phyloP scores from a whole-genome alignment of 2,797 vertebrate genomes.

The Prionace glauca region DNA sequence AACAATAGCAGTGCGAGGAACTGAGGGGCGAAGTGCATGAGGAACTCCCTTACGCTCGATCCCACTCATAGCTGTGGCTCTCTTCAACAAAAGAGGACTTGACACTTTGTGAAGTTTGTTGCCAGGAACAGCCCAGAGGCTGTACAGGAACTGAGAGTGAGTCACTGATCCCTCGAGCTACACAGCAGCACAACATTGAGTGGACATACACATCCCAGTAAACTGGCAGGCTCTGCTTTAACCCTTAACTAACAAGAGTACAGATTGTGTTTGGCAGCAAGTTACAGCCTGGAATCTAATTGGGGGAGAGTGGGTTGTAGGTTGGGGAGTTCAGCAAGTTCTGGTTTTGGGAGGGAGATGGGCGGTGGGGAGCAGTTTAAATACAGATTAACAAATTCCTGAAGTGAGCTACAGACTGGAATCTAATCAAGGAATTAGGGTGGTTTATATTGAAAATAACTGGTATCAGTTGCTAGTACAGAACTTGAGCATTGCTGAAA shows the following conservation, averaged over 20 bases:
- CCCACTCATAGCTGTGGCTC: neutral
- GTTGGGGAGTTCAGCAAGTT: too few relatives aligned
- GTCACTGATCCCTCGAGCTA: neutral
- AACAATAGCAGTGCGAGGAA: neutral
- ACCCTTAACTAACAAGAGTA: neutral
- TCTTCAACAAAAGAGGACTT: neutral
- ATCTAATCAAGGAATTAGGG: too few relatives aligned
- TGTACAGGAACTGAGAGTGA: slow-evolving; percentile 9
- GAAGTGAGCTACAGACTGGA: too few relatives aligned
- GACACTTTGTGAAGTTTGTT: neutral
- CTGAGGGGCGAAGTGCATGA: neutral
- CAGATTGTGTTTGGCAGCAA: neutral
- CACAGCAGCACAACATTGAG: neutral
- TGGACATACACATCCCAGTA: neutral
- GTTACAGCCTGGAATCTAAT: neutral
- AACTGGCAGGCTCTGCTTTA: neutral
- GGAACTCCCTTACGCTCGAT: neutral
- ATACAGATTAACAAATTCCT: too few relatives aligned
- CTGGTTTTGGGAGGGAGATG: too few relatives aligned
- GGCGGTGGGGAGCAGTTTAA: too few relatives aligned
- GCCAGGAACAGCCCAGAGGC: neutral
- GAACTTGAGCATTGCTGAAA: too few relatives aligned
- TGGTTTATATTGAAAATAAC: too few relatives aligned
- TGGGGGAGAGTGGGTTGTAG: neutral
- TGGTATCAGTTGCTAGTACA: too few relatives aligned